Evolutionary conservation across 2,888 invertebrate genomes (phyloP).

Genomic region (Lampropteryx suffumata): DNA sequence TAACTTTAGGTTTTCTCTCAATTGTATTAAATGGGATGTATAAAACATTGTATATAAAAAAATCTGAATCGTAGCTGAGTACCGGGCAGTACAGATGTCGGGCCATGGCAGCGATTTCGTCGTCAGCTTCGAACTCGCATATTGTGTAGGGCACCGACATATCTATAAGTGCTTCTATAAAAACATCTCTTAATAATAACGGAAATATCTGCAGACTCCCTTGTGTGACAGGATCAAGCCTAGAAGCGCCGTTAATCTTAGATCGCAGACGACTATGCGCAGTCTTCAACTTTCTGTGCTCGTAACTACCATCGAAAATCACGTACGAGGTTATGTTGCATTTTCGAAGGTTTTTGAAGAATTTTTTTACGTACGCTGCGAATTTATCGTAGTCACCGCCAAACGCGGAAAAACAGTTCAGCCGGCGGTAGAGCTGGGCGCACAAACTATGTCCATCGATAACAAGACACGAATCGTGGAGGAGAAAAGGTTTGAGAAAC

Average conservation of each 20-base stretch:
- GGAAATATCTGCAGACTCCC: conserved; percentile 86
- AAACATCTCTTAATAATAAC: conserved; percentile 87
- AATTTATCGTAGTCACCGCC: conserved; percentile 94
- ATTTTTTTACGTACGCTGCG: conserved; percentile 84
- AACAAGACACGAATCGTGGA: conserved; percentile 87
- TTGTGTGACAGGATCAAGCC: conserved; percentile 81
- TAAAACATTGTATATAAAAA: conserved; percentile 92
- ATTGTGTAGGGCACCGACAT: conserved; percentile 86
- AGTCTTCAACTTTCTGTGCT: conserved; percentile 87
- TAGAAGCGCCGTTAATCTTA: conserved; percentile 82
- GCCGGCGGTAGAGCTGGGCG: conserved; percentile 85
- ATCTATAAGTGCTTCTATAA: conserved; percentile 86
- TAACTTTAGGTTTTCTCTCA: conserved; percentile 68
- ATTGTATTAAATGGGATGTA: conserved; percentile 91
- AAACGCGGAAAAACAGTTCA: conserved; percentile 86
- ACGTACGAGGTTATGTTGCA: conserved; percentile 89
- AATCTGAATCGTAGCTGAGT: conserved; percentile 96
- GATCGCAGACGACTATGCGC: conserved; percentile 82
- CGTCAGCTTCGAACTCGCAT: conserved; percentile 95
- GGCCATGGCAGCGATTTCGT: conserved; percentile 92
- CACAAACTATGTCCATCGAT: conserved; percentile 92
- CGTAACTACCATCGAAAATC: conserved; percentile 91
- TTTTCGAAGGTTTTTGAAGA: conserved; percentile 86
- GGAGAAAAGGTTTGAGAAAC: conserved; percentile 84
- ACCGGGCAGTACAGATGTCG: conserved; percentile 91